Conservation (phyloP, 2,113 vertebrate genomes). For the Bufo bufo region DNA sequence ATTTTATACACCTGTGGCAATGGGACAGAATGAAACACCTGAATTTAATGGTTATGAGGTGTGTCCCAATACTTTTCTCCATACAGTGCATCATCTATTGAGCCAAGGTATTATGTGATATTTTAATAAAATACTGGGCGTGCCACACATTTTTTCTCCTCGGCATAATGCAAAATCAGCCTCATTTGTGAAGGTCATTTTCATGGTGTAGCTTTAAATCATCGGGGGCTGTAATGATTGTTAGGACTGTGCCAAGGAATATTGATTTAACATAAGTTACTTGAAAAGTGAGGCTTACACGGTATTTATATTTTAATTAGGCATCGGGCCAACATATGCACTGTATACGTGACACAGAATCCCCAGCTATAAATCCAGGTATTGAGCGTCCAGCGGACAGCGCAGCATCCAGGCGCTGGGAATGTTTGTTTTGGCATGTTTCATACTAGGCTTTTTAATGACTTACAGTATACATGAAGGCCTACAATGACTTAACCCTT, state of each 20-base stretch:
- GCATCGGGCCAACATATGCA: constrained; percentile 54
- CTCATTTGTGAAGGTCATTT: constrained; percentile 54
- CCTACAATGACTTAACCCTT: constrained; percentile 56
- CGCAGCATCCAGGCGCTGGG: constrained; percentile 38
- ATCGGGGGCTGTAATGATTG: constrained; percentile 54
- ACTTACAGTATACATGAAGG: constrained; percentile 47
- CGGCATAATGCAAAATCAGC: constrained; percentile 15
- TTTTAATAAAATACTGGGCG: not conserved
- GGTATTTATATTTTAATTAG: constrained; percentile 60
- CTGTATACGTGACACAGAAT: constrained; percentile 56
- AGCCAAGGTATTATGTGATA: not conserved
- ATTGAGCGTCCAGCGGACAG: constrained; percentile 41
- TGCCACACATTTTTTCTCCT: not conserved
- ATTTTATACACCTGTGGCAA: too few species aligned
- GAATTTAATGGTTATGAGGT: too few species aligned
- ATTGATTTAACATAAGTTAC: constrained; percentile 58
- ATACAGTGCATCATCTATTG: too few species aligned
- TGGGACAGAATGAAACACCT: too few species aligned
- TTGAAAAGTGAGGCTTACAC: constrained; percentile 56
- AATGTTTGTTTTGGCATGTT: constrained; percentile 56
- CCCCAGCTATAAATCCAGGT: constrained; percentile 52
- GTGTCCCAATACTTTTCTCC: too few species aligned
- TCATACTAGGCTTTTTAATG: constrained; percentile 42
- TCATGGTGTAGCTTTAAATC: constrained; percentile 45
- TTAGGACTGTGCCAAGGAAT: constrained; percentile 49